Conservation (phyloP, 2,113 vertebrate genomes). For the Tenebrosternarchus preto region DNA sequence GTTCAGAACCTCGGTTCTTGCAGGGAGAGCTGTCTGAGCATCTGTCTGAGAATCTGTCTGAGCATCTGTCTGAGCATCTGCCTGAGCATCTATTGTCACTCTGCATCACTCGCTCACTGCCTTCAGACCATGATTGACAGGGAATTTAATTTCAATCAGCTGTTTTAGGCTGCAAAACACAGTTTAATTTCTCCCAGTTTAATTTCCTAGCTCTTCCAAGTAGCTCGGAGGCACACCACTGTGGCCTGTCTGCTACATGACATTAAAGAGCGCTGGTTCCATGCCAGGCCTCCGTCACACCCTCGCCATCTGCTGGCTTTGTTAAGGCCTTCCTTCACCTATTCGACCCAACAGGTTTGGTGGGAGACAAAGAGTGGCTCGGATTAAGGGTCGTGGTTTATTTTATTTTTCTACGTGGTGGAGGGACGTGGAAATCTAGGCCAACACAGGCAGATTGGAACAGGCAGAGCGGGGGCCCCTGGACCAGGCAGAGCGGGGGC, state of each 20-base stretch:
- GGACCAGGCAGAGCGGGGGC: slow-evolving; percentile 56
- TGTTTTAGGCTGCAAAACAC: slow-evolving; percentile 42
- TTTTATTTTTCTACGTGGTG: not conserved
- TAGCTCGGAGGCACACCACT: slow-evolving; percentile 46
- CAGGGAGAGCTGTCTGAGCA: not conserved
- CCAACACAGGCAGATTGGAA: not conserved
- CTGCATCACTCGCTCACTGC: not conserved
- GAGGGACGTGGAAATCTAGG: not conserved
- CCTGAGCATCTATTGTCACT: no score
- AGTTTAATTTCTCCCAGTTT: slow-evolving; percentile 49
- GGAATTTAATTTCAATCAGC: slow-evolving; percentile 51
- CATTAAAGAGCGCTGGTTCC: slow-evolving; percentile 44
- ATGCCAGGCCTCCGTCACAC: slow-evolving; percentile 33
- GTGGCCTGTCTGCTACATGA: slow-evolving; percentile 45
- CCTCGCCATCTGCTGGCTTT: slow-evolving; percentile 23
- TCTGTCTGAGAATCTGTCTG: no score
- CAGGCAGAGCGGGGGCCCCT: slow-evolving; percentile 60
- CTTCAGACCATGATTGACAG: slow-evolving; percentile 38
- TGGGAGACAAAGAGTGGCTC: slow-evolving; percentile 39
- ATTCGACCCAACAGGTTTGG: slow-evolving; percentile 27
- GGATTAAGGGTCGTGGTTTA: slow-evolving; percentile 19
- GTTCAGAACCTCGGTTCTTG: not conserved
- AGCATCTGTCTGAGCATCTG: no score
- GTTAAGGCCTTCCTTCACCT: slow-evolving; percentile 41
- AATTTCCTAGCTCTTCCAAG: slow-evolving; percentile 55